Evolutionary conservation across 92 coral and sea anemone species (phyloP).

Genomic region (Parazoanthus swiftii): DNA sequence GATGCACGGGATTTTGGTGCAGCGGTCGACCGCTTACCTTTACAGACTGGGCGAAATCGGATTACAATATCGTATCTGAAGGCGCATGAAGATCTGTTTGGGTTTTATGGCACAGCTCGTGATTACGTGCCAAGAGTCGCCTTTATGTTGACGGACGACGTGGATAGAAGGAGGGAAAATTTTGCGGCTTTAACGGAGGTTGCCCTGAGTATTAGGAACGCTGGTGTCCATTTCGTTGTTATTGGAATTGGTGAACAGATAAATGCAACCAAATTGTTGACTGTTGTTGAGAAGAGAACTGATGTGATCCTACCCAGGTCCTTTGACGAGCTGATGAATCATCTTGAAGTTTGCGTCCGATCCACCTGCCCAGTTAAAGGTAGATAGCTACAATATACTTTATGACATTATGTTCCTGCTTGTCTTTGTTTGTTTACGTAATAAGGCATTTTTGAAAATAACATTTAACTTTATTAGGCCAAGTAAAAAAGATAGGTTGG

Average conservation of each 20-base stretch:
- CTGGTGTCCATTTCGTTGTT: conserved; percentile 20
- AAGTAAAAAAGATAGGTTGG: no score
- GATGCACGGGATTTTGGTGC: conserved; percentile 27
- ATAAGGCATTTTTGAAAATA: no score
- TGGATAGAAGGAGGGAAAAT: not conserved
- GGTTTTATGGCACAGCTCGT: conserved; percentile 34
- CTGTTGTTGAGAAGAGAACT: conserved; percentile 12
- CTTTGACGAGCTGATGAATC: not conserved
- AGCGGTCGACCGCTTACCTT: conserved; percentile 24
- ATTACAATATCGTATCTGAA: conserved; percentile 16
- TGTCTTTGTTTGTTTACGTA: not conserved
- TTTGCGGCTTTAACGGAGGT: conserved; percentile 24
- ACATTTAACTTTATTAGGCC: no score
- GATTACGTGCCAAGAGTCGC: conserved; percentile 24
- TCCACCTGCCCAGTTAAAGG: conserved; percentile 15
- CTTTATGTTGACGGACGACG: conserved; percentile 23
- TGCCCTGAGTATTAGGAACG: conserved; percentile 22
- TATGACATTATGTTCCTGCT: not conserved
- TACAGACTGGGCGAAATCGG: conserved; percentile 8
- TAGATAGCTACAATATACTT: not conserved
- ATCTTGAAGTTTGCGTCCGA: conserved; percentile 10
- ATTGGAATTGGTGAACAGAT: conserved; percentile 32
- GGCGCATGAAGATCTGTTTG: conserved; percentile 29
- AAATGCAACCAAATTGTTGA: not conserved
- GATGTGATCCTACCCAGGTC: conserved; percentile 17